Base-by-base conservation (phyloP, 1,140 invertebrate genomes). In the Condylostylus longicornis region DNA sequence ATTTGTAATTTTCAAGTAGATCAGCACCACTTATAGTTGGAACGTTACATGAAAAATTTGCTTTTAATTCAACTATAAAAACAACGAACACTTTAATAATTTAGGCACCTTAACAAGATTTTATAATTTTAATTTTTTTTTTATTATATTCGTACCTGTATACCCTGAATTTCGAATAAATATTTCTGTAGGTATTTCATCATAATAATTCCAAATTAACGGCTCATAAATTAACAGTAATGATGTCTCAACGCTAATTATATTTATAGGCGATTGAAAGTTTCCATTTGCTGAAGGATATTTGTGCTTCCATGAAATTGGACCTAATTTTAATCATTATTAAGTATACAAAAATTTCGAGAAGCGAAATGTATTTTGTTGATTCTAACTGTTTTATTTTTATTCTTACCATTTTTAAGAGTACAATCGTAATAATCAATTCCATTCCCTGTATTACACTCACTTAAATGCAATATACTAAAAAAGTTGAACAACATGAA, bases 11-110 rank as follows among this genome's bases (percentile, higher is more conserved):
- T 14, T 57, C 49, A 12, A 49, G 39, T 13, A 59, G 40, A 35
- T 72, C 53, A 10, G 69, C 71, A 5, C 69, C 69, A 40, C 51
- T 49, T 2, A 74, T 44, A 1, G 48, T 59, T 0, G 71, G 71
- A 5, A 46, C 42, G 31, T 46, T 50, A 5, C 50, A 49, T 13
- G 45, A 42, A 18, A 44, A 66, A 33, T 49, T 42, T 3, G 55
- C 58, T 10, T 61, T 56, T 0, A 67, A 35, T 15, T 57, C 38
- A 31, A 65, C 49, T 51, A 37, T 38, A 45, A 34, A 21, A 42
- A 25, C 31, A 6, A 3, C 10, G 18, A 17, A 2, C 10, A 20
- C 13, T n/a, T 3, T 35, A 19, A 18, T 12, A 13, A 13, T 6
- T 9, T 21, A 14, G 12, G 3, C 14, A 35, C 15, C 7, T 8